Evolutionary conservation across 2,888 invertebrate species (phyloP), one percentile per base, ranked within the genome.

Genomic region (Carterocephalus palaemon): DNA sequence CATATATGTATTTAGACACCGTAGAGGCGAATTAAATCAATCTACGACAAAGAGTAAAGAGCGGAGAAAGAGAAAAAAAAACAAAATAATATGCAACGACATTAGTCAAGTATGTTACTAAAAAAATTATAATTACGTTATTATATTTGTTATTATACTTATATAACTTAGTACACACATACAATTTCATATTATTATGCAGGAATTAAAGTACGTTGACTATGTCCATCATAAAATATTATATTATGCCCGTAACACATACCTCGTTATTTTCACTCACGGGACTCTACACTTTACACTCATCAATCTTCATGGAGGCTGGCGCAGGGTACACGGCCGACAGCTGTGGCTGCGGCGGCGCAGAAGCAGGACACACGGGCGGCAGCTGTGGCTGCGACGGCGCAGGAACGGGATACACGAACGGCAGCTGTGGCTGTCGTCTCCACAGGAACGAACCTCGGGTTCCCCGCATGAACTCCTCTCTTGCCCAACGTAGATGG

Each of bases 371-470:
- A n/a, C n/a, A n/a, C n/a, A n/a, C n/a, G n/a, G n/a, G 23, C 8
- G 23, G 23, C 23, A 23, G 23, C 23, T 23, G 23, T 23, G 23
- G 23, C n/a, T 23, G 23, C n/a, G n/a, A n/a, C n/a, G n/a, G n/a
- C n/a, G 23, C 23, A 3, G 23, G 23, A n/a, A 9, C 23, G 9
- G 23, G 23, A 8, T 8, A 23, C 23, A 23, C 9, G 23, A 9
- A 9, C 8, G 23, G 23, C 23, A 23, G 23, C 23, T 23, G 23
- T 23, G 23, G 23, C n/a, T 23, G 23, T 23, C 23, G 23, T 23
- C 23, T 23, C 23, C 23, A 23, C 23, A 23, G 23, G 23, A 23
- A 23, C 2, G 23, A 23, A 23, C 23, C 23, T 23, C 23, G 6
- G 23, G 6, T 9, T 23, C 23, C 23, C 23, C 23, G 23, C 23